Evolutionary conservation across 2,888 invertebrate species (phyloP), one percentile per base, ranked within the genome.

Genomic region (Drosophila paramelanica): DNA sequence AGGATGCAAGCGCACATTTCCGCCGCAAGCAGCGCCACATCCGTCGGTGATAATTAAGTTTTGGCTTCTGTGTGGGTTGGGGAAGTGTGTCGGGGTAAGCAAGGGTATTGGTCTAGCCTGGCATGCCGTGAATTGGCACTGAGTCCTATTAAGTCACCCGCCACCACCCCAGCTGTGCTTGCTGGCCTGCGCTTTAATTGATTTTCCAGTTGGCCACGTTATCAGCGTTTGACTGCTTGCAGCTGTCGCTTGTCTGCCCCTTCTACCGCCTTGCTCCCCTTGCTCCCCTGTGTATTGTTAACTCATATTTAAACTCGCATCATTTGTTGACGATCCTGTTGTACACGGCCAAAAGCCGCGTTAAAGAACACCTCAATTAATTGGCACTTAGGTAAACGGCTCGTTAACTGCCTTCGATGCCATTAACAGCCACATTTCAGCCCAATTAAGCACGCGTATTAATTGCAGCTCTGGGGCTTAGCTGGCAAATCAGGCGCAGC

Each of bases 31-130:
- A 79, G 75, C 39, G 69, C 88, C 85, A 86, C 89, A 83, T 86
- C 89, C 89, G 89, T 72, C 64, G 67, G 67, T 81, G 78, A 80
- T 86, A 86, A 86, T 86, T 86, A 86, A 86, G 85, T 86, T 85
- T 77, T 62, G 14, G 3, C 36, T 36, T 11, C 36, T 13, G 13
- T 31, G 6, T 1, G 8, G 31, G 6, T 7, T 8, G 11, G 45
- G 50, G 11, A 8, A 27, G 33, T 17, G 27, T 10, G 50, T 10
- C 6, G 0, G 33, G n/a, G 17, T 7, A 31, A 20, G 5, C 2
- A 39, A 39, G 45, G 17, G 27, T 10, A 39, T 13, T 13, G 11
- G 23, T 33, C n/a, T 27, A 33, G 53, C 5, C 42, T 31, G 50
- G 47, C 62, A 7, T 5, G 10, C 10, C 1, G 5, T 8, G 31